Conservation (phyloP, 1,140 invertebrate genomes). For the Euglossa dilemma region DNA sequence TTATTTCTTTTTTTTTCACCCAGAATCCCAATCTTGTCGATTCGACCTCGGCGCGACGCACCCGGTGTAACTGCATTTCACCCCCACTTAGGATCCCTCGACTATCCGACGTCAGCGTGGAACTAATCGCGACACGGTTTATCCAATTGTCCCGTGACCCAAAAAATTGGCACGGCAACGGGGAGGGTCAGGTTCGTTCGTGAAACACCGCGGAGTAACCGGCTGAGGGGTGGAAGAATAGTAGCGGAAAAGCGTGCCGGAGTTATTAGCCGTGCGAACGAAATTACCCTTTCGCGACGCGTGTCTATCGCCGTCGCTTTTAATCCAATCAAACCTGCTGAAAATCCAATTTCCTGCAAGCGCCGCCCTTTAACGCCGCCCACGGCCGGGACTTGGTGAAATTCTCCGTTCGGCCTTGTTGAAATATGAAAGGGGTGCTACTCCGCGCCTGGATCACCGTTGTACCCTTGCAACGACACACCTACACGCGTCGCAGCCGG, state of each 20-base stretch:
- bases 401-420: constrained; percentile 40
- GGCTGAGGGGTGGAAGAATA: not conserved
- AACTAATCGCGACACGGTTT: too few relatives aligned
- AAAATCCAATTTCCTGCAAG: constrained; percentile 41
- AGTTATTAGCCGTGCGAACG: constrained; percentile 29
- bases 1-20: too few relatives aligned
- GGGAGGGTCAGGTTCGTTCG: not conserved
- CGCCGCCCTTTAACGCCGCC: constrained; percentile 35
- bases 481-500: not conserved
- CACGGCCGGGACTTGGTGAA: constrained; percentile 18
- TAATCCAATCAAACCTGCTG: constrained; percentile 47
- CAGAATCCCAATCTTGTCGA: too few relatives aligned
- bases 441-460: not conserved
- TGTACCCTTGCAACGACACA: not conserved
- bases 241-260: not conserved
- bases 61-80: too few relatives aligned
- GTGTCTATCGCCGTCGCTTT: constrained; percentile 26
- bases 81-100: too few relatives aligned
- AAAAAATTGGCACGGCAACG: too few relatives aligned
- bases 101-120: too few relatives aligned
- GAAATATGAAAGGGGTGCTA: constrained; percentile 33
- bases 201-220: not conserved
- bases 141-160: too few relatives aligned
- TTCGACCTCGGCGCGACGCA: too few relatives aligned
- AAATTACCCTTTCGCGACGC: constrained; percentile 38